Evolutionary conservation across 2,113 vertebrate species (phyloP).

Genomic region (Prinia subflava): DNA sequence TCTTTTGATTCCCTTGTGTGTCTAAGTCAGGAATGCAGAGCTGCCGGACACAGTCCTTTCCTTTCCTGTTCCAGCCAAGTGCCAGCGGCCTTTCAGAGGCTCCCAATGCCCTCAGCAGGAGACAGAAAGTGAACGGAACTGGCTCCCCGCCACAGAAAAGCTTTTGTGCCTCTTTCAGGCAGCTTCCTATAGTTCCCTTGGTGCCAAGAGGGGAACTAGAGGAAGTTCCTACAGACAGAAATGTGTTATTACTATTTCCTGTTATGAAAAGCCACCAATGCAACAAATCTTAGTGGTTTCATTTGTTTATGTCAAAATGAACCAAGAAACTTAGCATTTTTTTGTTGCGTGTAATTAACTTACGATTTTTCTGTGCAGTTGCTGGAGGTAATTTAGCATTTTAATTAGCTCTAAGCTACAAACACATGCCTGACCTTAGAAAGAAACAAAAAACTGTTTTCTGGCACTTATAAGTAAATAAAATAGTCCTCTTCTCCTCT

Average conservation of each 20-base stretch:
- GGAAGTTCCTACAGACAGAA: slow-evolving; percentile 43
- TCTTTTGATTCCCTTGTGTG: background rate
- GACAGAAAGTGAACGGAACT: background rate
- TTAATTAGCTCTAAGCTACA: slow-evolving; percentile 18
- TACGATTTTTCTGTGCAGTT: background rate
- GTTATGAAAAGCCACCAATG: slow-evolving; percentile 3
- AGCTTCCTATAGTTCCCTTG: background rate
- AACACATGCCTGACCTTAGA: background rate
- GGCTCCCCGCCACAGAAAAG: background rate
- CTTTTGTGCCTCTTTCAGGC: slow-evolving; percentile 1
- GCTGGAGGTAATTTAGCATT: background rate
- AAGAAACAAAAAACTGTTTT: background rate
- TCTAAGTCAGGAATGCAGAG: background rate
- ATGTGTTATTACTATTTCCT: slow-evolving; percentile 28
- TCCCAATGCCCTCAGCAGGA: background rate
- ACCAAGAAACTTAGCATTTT: background rate
- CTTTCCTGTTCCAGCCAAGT: background rate
- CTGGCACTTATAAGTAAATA: background rate
- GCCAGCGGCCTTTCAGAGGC: background rate
- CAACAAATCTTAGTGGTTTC: background rate
- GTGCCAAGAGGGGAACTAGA: background rate
- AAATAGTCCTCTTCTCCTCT: background rate
- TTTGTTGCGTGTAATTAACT: background rate
- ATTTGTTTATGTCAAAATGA: background rate
- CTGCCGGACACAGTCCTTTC: background rate